Conservation (phyloP, 2,888 invertebrate species). For the Drosophila parthenogenetica region DNA sequence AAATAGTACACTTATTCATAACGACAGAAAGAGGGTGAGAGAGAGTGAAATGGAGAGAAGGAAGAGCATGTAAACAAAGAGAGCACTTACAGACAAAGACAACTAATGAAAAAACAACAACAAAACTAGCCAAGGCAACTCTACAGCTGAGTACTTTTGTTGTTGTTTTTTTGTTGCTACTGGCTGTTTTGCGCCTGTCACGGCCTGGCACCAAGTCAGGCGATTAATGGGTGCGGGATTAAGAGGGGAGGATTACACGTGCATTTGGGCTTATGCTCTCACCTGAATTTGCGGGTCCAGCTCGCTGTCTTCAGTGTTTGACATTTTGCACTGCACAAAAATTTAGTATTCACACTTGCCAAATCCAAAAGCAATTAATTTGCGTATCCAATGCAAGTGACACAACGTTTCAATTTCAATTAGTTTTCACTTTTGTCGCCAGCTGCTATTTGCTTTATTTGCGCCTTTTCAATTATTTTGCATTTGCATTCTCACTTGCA, state of each 20-base stretch:
- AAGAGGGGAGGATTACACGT: conserved; percentile 33
- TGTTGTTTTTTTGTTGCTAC: conserved; percentile 11
- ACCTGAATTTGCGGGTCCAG: conserved; percentile 85
- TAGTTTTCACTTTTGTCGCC: conserved; percentile 76
- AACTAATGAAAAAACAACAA: conserved; percentile 34
- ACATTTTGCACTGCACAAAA: conserved; percentile 59
- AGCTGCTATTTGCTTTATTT: conserved; percentile 38
- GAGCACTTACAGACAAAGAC: conserved; percentile 34
- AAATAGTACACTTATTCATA: conserved; percentile 26
- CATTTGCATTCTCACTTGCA: conserved; percentile 65
- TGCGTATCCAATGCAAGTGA: conserved; percentile 11
- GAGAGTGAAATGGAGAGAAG: conserved; percentile 5
- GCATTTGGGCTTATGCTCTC: conserved; percentile 44
- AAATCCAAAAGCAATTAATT: conserved; percentile 27
- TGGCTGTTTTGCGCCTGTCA: conserved; percentile 30
- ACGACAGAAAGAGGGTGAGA: neutral
- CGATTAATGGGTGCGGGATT: neutral
- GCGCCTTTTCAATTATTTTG: conserved; percentile 64
- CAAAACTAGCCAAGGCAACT: conserved; percentile 49
- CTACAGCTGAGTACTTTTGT: conserved; percentile 46
- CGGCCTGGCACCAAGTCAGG: conserved; percentile 36
- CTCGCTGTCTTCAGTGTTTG: conserved; percentile 79
- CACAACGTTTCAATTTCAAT: conserved; percentile 49
- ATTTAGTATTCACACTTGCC: conserved; percentile 34
- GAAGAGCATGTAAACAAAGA: conserved; percentile 27